These are phyloP conservation scores for Perca flavescens DNA, from an alignment of 2,113 vertebrate species.

Conservation along the genomic window DNA sequence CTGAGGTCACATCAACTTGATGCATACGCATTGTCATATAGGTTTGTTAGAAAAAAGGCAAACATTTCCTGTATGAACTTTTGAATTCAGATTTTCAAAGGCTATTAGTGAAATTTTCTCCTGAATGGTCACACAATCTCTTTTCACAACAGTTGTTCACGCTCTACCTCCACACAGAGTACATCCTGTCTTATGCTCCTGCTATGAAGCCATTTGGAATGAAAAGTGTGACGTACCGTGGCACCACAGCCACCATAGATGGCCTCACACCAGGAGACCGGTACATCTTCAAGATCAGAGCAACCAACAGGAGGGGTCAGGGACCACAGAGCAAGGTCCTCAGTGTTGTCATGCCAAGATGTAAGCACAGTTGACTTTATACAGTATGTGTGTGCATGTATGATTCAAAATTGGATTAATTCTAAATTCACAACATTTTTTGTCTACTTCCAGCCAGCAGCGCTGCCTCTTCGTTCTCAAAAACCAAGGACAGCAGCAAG, in stretches of 20 bases:
- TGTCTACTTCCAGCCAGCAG: constrained; percentile 80
- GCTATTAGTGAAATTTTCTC: neutral
- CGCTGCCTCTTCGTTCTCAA: constrained; percentile 71
- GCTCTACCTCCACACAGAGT: constrained; percentile 90
- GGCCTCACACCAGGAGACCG: constrained; percentile 94
- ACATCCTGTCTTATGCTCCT: constrained; percentile 97
- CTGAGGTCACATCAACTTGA: neutral
- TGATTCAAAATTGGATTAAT: constrained; percentile 5
- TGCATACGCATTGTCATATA: neutral
- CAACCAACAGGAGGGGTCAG: constrained; percentile 93
- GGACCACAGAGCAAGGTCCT: constrained; percentile 96
- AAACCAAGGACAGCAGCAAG: constrained; percentile 67
- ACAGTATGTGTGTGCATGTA: constrained; percentile 8
- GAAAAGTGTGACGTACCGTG: constrained; percentile 91
- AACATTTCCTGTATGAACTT: neutral
- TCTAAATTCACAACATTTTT: constrained; percentile 26
- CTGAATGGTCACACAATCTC: neutral
- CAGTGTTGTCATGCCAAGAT: constrained; percentile 90
- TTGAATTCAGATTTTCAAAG: neutral
- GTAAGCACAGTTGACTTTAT: constrained; percentile 82
- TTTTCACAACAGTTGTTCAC: constrained; percentile 57
- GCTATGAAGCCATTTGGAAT: constrained; percentile 97
- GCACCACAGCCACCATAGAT: constrained; percentile 91
- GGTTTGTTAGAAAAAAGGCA: neutral
- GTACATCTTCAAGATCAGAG: constrained; percentile 98